A percentile compares a stretch with the other conserved stretches of the same genome.
phyloP scores from a whole-genome alignment of 2,113 vertebrate genomes.

The Boulengeromyrus knoepffleri region DNA sequence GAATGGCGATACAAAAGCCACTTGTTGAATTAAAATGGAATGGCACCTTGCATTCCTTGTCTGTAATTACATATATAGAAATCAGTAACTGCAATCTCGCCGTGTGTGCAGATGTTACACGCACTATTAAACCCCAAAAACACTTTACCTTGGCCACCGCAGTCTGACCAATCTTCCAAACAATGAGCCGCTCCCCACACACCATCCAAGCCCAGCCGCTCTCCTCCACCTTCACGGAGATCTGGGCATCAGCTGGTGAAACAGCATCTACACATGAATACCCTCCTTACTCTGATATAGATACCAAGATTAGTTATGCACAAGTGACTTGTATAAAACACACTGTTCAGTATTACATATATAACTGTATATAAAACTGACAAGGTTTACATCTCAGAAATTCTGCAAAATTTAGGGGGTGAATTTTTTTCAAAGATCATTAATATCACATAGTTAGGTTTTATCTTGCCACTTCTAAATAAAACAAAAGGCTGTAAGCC shows the following conservation, averaged over 20 bases:
- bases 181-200: constrained; percentile 75
- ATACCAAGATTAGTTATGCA: not conserved
- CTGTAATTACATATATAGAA: not conserved
- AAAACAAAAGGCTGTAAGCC: not conserved
- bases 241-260: constrained; percentile 65
- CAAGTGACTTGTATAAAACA: not conserved
- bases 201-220: constrained; percentile 92
- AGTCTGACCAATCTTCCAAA: constrained; percentile 89
- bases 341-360: not conserved
- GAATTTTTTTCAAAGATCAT: not conserved
- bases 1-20: not conserved
- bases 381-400: not conserved
- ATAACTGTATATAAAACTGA: not conserved
- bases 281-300: not conserved
- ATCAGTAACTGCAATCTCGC: not conserved
- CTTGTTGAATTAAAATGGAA: not conserved
- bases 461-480: not conserved
- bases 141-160: constrained; percentile 75
- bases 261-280: not conserved
- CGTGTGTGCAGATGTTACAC: not conserved
- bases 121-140: not conserved
- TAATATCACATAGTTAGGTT: not conserved
- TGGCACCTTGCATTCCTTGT: not conserved
- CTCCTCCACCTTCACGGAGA: constrained; percentile 77
- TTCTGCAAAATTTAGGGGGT: not conserved